A percentile compares a stretch with the other conserved stretches of the same genome.
Conservation (phyloP, 2,888 invertebrate genomes). For the Nomada hirtipes region DNA sequence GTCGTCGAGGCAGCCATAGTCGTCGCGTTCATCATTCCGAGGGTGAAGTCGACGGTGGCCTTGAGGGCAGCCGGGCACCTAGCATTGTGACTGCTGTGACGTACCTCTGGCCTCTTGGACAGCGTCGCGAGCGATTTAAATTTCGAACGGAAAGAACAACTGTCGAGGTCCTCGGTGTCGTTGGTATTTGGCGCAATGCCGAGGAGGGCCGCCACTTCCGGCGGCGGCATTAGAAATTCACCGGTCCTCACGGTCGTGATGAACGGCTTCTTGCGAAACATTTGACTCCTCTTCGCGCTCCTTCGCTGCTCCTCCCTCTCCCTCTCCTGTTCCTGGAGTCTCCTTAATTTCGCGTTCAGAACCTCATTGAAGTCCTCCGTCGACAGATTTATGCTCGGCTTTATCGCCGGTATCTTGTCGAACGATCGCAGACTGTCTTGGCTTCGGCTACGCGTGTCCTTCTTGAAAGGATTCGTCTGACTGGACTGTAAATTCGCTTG, state of each 20-base stretch:
- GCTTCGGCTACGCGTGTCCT: conserved; percentile 83
- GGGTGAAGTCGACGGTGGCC: conserved; percentile 80
- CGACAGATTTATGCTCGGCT: conserved; percentile 80
- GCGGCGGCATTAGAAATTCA: conserved; percentile 91
- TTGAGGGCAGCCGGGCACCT: conserved; percentile 78
- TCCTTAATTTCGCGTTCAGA: conserved; percentile 89
- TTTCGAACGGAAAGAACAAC: conserved; percentile 69
- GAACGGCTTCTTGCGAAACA: conserved; percentile 86
- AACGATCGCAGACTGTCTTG: conserved; percentile 83
- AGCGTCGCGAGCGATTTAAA: conserved; percentile 77
- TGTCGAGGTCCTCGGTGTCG: conserved; percentile 68
- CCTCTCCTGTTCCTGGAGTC: conserved; percentile 88
- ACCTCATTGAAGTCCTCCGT: conserved; percentile 88
- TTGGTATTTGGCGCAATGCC: conserved; percentile 84
- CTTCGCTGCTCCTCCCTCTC: conserved; percentile 81
- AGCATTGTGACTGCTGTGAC: conserved; percentile 79
- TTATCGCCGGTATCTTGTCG: conserved; percentile 70
- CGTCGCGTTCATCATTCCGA: conserved; percentile 74
- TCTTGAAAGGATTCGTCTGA: conserved; percentile 78
- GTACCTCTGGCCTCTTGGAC: conserved; percentile 78
- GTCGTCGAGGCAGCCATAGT: conserved; percentile 66
- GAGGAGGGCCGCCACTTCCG: conserved; percentile 88
- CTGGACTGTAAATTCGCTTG: conserved; percentile 74
- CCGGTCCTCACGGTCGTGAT: conserved; percentile 93
- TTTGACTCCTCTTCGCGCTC: conserved; percentile 49